Conservation (phyloP, 2,797 vertebrate species). For the Okamejei kenojei region DNA sequence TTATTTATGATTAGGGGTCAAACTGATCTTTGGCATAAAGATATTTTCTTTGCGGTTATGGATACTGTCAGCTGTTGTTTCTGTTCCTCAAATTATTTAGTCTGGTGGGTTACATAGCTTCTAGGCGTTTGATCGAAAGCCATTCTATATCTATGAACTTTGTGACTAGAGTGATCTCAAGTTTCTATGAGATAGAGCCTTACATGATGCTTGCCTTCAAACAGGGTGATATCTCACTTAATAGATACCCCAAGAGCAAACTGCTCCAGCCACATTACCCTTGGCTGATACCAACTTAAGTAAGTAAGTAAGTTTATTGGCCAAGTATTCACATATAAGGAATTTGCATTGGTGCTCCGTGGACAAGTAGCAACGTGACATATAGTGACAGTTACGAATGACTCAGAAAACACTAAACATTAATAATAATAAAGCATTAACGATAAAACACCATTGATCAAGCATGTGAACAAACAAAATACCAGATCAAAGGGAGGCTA, state of each 20-base stretch:
- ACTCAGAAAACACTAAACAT: too few species aligned
- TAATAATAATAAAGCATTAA: too few species aligned
- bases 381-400: too few species aligned
- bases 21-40: slow-evolving; percentile 16
- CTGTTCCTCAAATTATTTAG: background rate
- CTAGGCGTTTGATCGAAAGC: background rate
- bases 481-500: too few species aligned
- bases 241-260: background rate
- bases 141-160: background rate
- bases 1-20: slow-evolving; percentile 6
- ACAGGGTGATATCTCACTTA: background rate
- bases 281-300: background rate
- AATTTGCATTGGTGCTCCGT: too few species aligned
- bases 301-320: too few species aligned
- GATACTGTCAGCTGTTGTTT: background rate
- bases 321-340: too few species aligned
- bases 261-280: background rate
- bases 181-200: background rate
- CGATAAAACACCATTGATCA: too few species aligned
- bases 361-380: too few species aligned
- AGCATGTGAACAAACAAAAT: too few species aligned
- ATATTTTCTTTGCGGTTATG: background rate
- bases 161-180: background rate
- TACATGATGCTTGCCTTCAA: background rate
- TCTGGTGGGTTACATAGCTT: background rate